Base-by-base conservation (phyloP, 2,113 vertebrate genomes). In the Pithys albifrons region DNA sequence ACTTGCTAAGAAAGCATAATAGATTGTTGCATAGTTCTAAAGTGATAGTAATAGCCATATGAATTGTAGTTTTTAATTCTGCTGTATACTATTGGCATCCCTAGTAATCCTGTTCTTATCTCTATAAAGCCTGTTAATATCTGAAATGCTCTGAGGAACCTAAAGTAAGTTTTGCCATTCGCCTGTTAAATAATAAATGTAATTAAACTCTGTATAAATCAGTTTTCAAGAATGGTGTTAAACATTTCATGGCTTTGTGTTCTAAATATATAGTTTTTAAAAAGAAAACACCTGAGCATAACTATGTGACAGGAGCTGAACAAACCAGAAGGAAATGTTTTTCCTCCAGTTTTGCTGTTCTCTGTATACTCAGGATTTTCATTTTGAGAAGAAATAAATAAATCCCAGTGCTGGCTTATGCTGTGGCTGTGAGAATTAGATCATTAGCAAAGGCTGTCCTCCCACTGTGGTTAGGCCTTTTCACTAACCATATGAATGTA, bases 131-230 rank as follows among this genome's bases (percentile, higher is more conserved):
- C 93, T 96, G 91, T 81, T 97, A 93, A 95, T 97, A 96, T 91
- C 79, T 88, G 81, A 96, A 88, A 76, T 89, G 93, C 84, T 95
- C 75, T 94, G 88, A 95, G 62, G 88, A 95, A 90, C 79, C 91
- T 95, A 95, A 95, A 93, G 74, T 67, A 92, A 96, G 77, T 91
- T 85, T 94, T 96, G 77, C 95, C 96, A 96, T 97, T 97, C 84
- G 16, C 46, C 62, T 95, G 91, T 96, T 90, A 88, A 85, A 88
- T 89, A 88, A 95, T 93, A 94, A 95, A 91, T 73, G 73, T 75
- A 80, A 80, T 91, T 90, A 88, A 89, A 90, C 29, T 96, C 96
- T 97, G 93, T 91, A 76, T 48, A 72, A 91, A 62, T 77, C 67
- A 58, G 49, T 93, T 95, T 93, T 96, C 33, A 89, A 91, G 81